Evolutionary conservation across 2,888 invertebrate genomes (phyloP).

Genomic region (Caenorhabditis macrosperma): DNA sequence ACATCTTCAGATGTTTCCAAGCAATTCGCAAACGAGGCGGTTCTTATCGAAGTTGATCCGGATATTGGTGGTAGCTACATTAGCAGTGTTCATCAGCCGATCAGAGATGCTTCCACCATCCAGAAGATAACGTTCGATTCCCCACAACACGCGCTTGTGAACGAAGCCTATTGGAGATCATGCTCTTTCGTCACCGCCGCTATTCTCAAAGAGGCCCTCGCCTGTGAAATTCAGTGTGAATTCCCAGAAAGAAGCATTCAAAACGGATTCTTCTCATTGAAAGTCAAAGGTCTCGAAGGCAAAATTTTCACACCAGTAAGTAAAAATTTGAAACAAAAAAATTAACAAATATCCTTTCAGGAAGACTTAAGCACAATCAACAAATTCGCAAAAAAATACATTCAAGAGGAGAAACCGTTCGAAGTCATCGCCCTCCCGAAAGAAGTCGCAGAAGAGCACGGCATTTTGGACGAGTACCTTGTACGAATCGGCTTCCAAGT

Average conservation of each 20-base stretch:
- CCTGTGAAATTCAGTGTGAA: conserved; percentile 9
- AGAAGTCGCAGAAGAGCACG: conserved; percentile 46
- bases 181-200: conserved; percentile 51
- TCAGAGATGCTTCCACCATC: conserved; percentile 38
- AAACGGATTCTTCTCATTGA: conserved; percentile 47
- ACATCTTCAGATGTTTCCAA: conserved; percentile 38
- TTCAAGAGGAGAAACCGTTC: conserved; percentile 27
- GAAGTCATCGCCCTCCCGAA: conserved; percentile 46
- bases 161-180: conserved; percentile 61
- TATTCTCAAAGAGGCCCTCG: conserved; percentile 39
- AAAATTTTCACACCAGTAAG: conserved; percentile 17
- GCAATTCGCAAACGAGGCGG: conserved; percentile 41
- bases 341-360: not conserved
- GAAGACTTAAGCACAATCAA: conserved; percentile 45
- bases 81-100: conserved; percentile 44
- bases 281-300: conserved; percentile 43
- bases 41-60: conserved; percentile 48
- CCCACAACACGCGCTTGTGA: conserved; percentile 8
- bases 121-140: conserved; percentile 33
- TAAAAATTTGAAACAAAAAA: not conserved
- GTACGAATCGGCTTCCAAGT: conserved; percentile 46
- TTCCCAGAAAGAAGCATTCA: conserved; percentile 8
- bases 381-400: conserved; percentile 21
- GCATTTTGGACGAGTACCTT: conserved; percentile 19
- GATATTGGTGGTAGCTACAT: conserved; percentile 41